Evolutionary conservation across 2,888 invertebrate species (phyloP).

Genomic region (Spilarctia lutea): DNA sequence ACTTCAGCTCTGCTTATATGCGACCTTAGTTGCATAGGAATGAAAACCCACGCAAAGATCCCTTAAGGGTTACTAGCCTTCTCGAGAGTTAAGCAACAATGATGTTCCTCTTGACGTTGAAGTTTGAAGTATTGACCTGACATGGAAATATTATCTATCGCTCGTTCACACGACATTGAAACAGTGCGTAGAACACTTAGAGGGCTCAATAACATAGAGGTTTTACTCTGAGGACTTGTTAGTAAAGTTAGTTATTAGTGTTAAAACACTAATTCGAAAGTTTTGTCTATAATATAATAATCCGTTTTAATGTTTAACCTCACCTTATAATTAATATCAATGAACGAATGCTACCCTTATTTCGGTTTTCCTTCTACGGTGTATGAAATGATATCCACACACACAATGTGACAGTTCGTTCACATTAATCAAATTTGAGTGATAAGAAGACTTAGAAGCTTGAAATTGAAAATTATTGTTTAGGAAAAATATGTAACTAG

Average conservation of each 20-base stretch:
- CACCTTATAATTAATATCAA: no score
- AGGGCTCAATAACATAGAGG: not conserved
- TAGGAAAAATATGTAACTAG: no score
- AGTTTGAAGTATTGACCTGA: conserved; percentile 12
- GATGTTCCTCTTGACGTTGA: conserved; percentile 13
- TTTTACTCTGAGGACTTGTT: not conserved
- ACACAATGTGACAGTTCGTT: no score
- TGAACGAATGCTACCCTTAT: not conserved
- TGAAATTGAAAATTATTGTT: no score
- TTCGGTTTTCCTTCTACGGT: not conserved
- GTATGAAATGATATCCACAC: not conserved
- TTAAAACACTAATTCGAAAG: no score
- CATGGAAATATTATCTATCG: conserved; percentile 10
- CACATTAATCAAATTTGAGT: no score
- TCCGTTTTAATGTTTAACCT: no score
- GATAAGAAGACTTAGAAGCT: no score
- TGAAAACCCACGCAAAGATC: not conserved
- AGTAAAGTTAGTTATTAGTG: not conserved
- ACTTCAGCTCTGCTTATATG: not conserved
- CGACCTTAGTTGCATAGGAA: not conserved
- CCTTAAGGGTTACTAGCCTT: not conserved
- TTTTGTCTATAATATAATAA: no score
- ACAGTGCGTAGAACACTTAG: not conserved
- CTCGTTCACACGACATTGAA: conserved; percentile 15
- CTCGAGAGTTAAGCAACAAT: conserved; percentile 10